Base-by-base conservation (phyloP, 2,888 invertebrate species). In the Drosophila affinis region DNA sequence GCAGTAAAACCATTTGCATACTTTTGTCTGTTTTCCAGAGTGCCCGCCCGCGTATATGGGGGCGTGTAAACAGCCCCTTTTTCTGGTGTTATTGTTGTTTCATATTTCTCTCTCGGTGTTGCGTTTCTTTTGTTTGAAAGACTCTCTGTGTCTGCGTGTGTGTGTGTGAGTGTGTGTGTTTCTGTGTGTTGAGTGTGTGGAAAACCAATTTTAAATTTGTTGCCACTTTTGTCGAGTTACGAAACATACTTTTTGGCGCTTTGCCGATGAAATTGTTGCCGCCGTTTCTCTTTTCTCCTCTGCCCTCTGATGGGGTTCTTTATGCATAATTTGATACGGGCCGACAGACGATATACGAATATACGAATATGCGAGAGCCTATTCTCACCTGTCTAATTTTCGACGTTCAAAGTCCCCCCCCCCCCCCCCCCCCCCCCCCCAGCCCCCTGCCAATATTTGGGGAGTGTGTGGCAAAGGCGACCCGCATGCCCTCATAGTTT, bases 191-290 rank as follows among this genome's bases (percentile, higher is more conserved):
- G 34, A 53, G 61, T 76, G 62, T 67, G 45, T 67, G 78, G 74
- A 76, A 76, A 87, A 86, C 82, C 87, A 86, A 87, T 86, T 86
- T 86, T 78, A 86, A 86, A 86, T 87, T 86, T 86, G 87, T 85
- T 87, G 79, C 78, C 79, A 86, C 72, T 84, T 86, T 77, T 77
- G 75, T 71, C 64, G 67, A 84, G 62, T 70, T 72, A 61, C 69
- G 68, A 67, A 77, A 80, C 81, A 79, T 75, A 77, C 77, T 73
- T 83, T 82, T 76, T 75, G 75, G 72, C 77, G 65, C 63, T 70
- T 64, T 54, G 56, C 55, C 72, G 60, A 52, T 44, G 32, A 55
- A 59, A 52, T 18, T 52, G 54, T 12, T 34, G 46, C 32, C 48
- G 32, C 44, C 39, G 2, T 2, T 34, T 45, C 49, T 49, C 44